Evolutionary conservation across 1,140 invertebrate genomes (phyloP).

Genomic region (Reticulitermes speratus): DNA sequence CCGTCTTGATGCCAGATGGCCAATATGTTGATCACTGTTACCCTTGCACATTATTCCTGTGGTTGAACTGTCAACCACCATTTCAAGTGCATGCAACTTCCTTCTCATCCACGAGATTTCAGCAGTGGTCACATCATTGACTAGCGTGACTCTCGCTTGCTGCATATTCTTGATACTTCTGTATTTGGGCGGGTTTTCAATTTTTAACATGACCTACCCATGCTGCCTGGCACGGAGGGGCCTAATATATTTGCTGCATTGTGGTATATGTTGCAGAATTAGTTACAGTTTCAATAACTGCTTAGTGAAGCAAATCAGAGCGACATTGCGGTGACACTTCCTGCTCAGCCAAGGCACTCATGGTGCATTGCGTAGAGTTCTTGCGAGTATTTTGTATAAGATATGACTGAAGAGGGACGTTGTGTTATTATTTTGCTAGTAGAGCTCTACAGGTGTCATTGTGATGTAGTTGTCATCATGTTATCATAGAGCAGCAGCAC

Average conservation of each 20-base stretch:
- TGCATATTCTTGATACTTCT: no score
- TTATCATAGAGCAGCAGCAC: neutral
- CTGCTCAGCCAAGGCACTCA: neutral
- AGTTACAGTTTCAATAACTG: neutral
- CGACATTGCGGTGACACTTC: neutral
- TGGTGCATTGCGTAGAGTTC: neutral
- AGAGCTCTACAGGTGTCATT: neutral
- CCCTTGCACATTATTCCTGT: no score
- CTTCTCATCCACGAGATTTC: no score
- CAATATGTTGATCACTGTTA: no score
- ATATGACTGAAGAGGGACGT: neutral
- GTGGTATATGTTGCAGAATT: neutral
- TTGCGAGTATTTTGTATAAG: slow-evolving; percentile 17
- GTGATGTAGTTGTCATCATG: neutral
- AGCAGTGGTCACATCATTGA: no score
- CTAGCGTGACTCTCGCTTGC: no score
- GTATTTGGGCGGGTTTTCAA: no score
- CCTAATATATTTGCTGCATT: neutral
- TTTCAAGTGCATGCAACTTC: no score
- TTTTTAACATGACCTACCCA: no score
- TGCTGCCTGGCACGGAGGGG: no score
- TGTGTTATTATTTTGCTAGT: neutral
- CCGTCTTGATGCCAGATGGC: no score
- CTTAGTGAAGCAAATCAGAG: neutral
- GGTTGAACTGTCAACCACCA: no score